These are phyloP conservation scores for Crotalus tigris DNA, from an alignment of 2,113 vertebrate genomes.

Conservation along the genomic window DNA sequence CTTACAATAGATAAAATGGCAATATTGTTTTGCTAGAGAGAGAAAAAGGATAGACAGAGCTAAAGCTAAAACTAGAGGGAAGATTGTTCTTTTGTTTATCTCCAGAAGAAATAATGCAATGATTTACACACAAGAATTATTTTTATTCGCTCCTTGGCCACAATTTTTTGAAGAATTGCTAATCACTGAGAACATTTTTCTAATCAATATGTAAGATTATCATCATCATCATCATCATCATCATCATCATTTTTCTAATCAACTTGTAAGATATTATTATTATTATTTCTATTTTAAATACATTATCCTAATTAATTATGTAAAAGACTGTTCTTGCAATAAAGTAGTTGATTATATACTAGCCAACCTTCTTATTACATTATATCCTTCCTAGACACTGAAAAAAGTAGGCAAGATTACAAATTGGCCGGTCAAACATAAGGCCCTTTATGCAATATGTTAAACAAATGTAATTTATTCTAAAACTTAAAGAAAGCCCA, in stretches of 20 bases:
- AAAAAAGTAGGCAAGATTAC: not conserved
- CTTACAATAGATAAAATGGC: not conserved
- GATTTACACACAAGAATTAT: not conserved
- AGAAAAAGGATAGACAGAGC: not conserved
- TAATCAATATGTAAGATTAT: not conserved
- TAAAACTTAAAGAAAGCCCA: not conserved
- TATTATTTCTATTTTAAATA: not conserved
- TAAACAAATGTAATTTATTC: constrained; percentile 32
- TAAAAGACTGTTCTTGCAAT: not conserved
- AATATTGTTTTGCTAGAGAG: not conserved
- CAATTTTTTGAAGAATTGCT: not conserved
- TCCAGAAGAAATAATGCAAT: not conserved
- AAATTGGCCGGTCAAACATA: not conserved
- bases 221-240: not conserved
- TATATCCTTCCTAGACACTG: constrained; percentile 3
- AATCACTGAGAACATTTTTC: not conserved
- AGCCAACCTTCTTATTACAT: not conserved
- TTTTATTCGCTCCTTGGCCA: not conserved
- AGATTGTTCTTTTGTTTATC: not conserved
- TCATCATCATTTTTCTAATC: not conserved
- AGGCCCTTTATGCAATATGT: constrained; percentile 8
- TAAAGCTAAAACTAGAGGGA: not conserved
- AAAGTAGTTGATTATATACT: not conserved
- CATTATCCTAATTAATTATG: not conserved
- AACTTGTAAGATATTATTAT: not conserved